Conservation (phyloP, 2,113 vertebrate genomes). For the Mobula hypostoma region DNA sequence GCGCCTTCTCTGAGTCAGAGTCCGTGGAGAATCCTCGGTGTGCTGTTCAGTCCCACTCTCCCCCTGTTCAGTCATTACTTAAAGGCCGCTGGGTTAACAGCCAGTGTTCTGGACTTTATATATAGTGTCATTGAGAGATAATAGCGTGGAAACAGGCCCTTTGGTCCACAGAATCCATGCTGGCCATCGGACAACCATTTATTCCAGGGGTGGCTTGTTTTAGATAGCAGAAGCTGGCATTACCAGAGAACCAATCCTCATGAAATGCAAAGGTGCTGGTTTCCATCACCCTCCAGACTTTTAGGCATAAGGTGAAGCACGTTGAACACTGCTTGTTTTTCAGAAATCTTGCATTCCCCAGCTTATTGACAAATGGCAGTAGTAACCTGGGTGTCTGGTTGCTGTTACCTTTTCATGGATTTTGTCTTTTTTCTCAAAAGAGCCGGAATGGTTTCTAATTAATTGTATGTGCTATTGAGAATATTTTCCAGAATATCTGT, state of each 20-base stretch:
- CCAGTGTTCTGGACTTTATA: too few relatives aligned
- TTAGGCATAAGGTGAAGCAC: not conserved
- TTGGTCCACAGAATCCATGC: too few relatives aligned
- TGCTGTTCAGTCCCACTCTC: not conserved
- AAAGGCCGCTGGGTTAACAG: too few relatives aligned
- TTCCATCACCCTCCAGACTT: not conserved
- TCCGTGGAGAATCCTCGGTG: too few relatives aligned
- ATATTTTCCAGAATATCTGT: conserved; percentile 19
- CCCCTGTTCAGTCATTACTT: too few relatives aligned
- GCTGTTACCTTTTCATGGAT: not conserved
- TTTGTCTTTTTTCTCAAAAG: not conserved
- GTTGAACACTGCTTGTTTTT: too few relatives aligned
- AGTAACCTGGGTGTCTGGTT: not conserved
- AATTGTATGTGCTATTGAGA: conserved; percentile 1
- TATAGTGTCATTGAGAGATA: too few relatives aligned
- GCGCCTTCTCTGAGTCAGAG: not conserved
- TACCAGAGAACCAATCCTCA: not conserved
- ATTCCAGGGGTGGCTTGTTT: too few relatives aligned
- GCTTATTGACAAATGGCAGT: too few relatives aligned
- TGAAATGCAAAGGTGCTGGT: not conserved
- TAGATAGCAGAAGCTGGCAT: too few relatives aligned
- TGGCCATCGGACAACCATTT: too few relatives aligned
- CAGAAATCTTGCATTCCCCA: not conserved
- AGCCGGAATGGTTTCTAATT: conserved; percentile 31
- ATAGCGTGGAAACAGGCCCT: too few relatives aligned